Percentiles rank a stretch among this genome's conserved stretches.
Conservation (phyloP, 2,797 vertebrate genomes). For the Botia almorhae region DNA sequence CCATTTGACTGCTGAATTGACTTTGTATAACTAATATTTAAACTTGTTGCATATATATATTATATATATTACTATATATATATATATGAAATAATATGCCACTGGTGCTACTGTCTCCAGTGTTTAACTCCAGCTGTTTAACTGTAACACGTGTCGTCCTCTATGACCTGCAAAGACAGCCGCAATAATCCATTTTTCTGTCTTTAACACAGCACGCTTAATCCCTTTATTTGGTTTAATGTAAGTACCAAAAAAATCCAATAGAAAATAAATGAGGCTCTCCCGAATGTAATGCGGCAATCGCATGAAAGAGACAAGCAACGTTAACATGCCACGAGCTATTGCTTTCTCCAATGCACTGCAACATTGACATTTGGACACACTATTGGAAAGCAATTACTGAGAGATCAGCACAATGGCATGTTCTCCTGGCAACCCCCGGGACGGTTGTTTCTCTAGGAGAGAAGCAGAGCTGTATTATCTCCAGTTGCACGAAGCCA, state of each 20-base stretch:
- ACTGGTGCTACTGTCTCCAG: not conserved
- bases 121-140: not conserved
- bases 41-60: too few species aligned
- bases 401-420: conserved; percentile 3
- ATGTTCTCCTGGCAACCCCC: conserved; percentile 20
- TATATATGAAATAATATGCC: too few species aligned
- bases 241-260: conserved; percentile 45
- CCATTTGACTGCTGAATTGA: too few species aligned
- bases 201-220: conserved; percentile 1
- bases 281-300: conserved; percentile 59
- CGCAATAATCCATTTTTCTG: not conserved
- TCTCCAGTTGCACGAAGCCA: conserved; percentile 47
- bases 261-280: conserved; percentile 54
- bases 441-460: not conserved
- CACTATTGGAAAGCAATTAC: conserved; percentile 58
- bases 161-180: conserved; percentile 12
- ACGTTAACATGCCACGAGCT: conserved; percentile 58
- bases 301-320: conserved; percentile 24
- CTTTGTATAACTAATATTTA: too few species aligned
- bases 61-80: too few species aligned
- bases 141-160: conserved; percentile 5
- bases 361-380: conserved; percentile 35
- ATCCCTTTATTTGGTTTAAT: not conserved
- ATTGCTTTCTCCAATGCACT: conserved; percentile 53
- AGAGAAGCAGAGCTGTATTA: conserved; percentile 43